phyloP scores from a whole-genome alignment of 2,113 vertebrate genomes.

The Colius striatus region DNA sequence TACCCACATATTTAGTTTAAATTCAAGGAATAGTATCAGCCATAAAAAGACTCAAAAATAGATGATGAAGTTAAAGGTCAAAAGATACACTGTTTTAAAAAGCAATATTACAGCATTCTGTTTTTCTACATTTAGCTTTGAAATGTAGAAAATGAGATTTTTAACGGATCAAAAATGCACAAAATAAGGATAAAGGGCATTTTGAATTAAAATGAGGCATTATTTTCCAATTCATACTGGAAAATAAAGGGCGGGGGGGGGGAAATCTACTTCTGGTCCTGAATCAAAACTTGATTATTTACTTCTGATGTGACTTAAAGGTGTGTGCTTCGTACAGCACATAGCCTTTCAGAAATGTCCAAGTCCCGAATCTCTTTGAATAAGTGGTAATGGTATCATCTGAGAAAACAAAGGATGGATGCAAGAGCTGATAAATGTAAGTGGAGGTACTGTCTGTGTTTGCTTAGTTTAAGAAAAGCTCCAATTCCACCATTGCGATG shows the following conservation, averaged over 20 bases:
- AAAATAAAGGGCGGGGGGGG: background rate
- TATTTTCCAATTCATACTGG: background rate
- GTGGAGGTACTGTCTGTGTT: background rate
- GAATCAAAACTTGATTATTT: background rate
- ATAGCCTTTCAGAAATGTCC: background rate
- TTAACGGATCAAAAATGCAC: background rate
- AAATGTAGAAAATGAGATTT: background rate
- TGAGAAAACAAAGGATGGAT: background rate
- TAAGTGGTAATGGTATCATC: background rate
- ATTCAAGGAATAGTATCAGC: background rate
- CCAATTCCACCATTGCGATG: accelerated
- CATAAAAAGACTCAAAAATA: background rate
- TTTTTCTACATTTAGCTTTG: background rate
- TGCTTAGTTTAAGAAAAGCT: background rate
- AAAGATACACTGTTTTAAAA: background rate
- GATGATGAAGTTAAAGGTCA: background rate
- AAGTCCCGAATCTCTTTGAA: background rate
- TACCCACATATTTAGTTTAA: slow-evolving; percentile 1
- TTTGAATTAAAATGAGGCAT: background rate
- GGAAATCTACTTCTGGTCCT: background rate
- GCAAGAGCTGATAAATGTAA: background rate
- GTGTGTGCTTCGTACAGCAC: background rate
- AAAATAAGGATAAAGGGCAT: background rate
- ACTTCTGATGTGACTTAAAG: background rate
- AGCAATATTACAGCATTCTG: background rate